Base-by-base conservation (phyloP, 2,888 invertebrate species). In the Sphaerophoria taeniata region DNA sequence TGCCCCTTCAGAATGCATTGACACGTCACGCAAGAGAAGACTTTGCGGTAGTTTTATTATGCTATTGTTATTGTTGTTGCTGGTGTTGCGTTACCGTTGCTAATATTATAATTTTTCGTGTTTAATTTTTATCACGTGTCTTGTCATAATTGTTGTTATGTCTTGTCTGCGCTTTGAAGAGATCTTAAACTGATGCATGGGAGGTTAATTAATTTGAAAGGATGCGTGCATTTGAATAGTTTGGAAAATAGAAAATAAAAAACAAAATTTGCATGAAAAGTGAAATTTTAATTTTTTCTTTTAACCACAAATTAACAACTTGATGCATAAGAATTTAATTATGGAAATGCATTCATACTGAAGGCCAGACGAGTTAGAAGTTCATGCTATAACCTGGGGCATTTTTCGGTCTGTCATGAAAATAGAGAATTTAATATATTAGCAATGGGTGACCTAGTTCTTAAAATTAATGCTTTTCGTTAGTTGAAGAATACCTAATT, bases 1-100 rank as follows among this genome's bases (percentile, higher is more conserved):
- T 63, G 60, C 45, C 33, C n/a, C 74, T 71, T 67, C 9, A 55
- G 31, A 53, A 80, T 84, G 74, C 84, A 80, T 80, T 84, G 84
- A 84, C 84, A 84, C 84, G 75, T 75, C 65, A 65, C 67, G 53
- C 67, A 43, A 69, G 69, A 39, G 74, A 31, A 51, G 69, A 16
- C n/a, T 56, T 72, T 31, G 24, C 36, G 31, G 71, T 47, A 58
- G 53, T 24, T 24, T 24, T 24, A 24, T 24, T 24, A 24, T 24
- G 24, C 24, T 24, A 24, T 24, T 24, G 24, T 24, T 24, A 2
- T 24, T 61, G 55, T 39, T 60, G 43, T 75, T 24, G 60, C 61
- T 60, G 63, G 36, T 71, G 43, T 43, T 49, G 63, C 24, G 34
- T 34, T 56, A 56, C 36, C 31, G 72, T 43, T 31, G 56, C 14